Evolutionary conservation across 2,888 invertebrate species (phyloP).

Genomic region (Eurytoma adleriae): DNA sequence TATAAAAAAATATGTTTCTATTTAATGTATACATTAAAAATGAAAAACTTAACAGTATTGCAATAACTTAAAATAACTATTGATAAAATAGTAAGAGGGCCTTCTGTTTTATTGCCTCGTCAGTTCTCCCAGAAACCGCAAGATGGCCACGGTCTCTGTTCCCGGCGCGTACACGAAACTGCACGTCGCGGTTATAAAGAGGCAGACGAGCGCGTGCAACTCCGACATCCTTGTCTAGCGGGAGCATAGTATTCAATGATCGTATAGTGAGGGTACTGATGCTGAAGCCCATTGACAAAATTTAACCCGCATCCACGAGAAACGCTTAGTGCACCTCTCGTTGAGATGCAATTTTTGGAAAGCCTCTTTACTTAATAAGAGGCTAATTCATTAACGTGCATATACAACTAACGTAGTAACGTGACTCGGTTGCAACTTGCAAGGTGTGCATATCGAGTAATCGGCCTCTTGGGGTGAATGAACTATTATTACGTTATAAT

Average conservation of each 20-base stretch:
- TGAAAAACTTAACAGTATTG: too few relatives aligned
- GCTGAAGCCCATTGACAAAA: constrained; percentile 84
- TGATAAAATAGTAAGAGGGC: not conserved
- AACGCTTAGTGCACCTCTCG: constrained; percentile 61
- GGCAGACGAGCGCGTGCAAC: too few relatives aligned
- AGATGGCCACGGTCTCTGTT: constrained; percentile 1
- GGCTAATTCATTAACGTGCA: constrained; percentile 59
- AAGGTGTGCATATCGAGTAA: not conserved
- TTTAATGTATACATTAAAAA: too few relatives aligned
- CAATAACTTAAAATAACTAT: too few relatives aligned
- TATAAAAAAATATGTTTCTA: not conserved
- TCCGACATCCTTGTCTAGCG: constrained; percentile 84
- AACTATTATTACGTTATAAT: too few relatives aligned
- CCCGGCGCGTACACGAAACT: not conserved
- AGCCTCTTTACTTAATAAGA: constrained; percentile 83
- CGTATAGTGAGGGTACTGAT: constrained; percentile 91
- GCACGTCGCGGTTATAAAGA: not conserved
- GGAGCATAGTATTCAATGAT: constrained; percentile 92
- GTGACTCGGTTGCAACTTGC: not conserved
- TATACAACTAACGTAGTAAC: not conserved
- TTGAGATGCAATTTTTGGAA: constrained; percentile 88
- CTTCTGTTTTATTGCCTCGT: not conserved
- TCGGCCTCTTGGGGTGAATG: not conserved
- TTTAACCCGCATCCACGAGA: constrained; percentile 80
- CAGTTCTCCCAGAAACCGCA: not conserved